Evolutionary conservation across 2,113 vertebrate species (phyloP).

Genomic region (Spermophilus dauricus): DNA sequence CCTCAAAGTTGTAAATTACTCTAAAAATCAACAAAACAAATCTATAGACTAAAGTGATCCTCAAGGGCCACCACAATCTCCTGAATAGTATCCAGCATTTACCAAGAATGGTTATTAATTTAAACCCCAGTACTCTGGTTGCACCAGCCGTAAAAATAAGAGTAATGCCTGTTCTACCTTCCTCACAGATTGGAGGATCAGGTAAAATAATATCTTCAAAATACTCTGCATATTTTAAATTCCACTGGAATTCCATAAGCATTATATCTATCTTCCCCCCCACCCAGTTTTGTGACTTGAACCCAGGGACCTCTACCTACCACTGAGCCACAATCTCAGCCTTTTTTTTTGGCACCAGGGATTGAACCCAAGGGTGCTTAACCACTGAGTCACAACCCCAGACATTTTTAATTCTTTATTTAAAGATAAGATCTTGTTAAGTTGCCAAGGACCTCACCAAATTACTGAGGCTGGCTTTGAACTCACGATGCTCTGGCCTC

Average conservation of each 20-base stretch:
- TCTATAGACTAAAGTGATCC: neutral
- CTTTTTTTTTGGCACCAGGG: too few relatives aligned
- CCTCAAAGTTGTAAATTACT: slow-evolving; percentile 7
- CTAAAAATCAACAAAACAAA: neutral
- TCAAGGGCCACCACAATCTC: neutral
- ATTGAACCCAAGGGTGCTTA: too few relatives aligned
- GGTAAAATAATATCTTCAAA: neutral
- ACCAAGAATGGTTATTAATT: neutral
- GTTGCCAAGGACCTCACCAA: too few relatives aligned
- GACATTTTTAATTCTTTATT: too few relatives aligned
- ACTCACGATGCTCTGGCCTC: too few relatives aligned
- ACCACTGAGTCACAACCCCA: too few relatives aligned
- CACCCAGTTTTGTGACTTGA: too few relatives aligned
- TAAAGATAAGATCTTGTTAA: too few relatives aligned
- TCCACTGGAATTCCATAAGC: neutral
- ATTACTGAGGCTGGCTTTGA: too few relatives aligned
- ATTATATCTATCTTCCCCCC: neutral
- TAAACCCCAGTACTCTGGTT: neutral
- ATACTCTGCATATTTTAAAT: neutral
- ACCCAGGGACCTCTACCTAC: too few relatives aligned
- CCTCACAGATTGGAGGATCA: neutral
- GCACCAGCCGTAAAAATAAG: neutral
- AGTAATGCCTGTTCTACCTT: neutral
- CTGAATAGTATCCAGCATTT: neutral
- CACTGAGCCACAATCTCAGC: too few relatives aligned